Evolutionary conservation across 2,888 invertebrate species (phyloP).

Genomic region (Drosophila kuntzei): DNA sequence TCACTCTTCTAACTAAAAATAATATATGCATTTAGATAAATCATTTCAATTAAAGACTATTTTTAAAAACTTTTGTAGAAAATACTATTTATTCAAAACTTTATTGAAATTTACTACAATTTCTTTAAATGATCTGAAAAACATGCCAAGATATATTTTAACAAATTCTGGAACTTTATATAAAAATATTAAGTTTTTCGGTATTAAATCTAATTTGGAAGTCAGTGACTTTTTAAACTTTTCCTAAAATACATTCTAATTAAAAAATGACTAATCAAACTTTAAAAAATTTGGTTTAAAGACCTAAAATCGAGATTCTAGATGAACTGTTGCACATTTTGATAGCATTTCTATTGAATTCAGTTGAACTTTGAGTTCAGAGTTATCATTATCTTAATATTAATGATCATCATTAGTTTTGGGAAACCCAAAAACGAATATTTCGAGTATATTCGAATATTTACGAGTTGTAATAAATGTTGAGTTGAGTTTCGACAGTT

Average conservation of each 20-base stretch:
- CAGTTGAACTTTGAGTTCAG: constrained; percentile 18
- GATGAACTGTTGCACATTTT: not conserved
- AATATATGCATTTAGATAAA: too few species aligned
- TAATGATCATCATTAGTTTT: constrained; percentile 8
- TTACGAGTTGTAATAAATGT: constrained; percentile 28
- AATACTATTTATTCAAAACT: too few species aligned
- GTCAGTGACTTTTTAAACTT: too few species aligned
- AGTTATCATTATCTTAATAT: constrained; percentile 19
- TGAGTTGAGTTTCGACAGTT: constrained; percentile 11
- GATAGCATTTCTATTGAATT: not conserved
- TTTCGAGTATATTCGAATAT: not conserved
- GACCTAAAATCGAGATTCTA: not conserved
- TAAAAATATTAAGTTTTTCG: too few species aligned
- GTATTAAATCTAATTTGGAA: too few species aligned
- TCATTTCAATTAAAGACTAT: too few species aligned
- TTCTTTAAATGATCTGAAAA: not conserved
- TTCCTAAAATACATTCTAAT: too few species aligned
- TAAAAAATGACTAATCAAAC: not conserved
- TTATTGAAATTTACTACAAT: too few species aligned
- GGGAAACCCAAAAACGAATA: not conserved
- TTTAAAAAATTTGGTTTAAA: not conserved
- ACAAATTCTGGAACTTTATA: too few species aligned
- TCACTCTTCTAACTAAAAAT: too few species aligned
- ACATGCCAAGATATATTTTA: not conserved
- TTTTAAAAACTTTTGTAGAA: too few species aligned